Conservation (phyloP, 2,113 vertebrate species). For the Carassius carassius region DNA sequence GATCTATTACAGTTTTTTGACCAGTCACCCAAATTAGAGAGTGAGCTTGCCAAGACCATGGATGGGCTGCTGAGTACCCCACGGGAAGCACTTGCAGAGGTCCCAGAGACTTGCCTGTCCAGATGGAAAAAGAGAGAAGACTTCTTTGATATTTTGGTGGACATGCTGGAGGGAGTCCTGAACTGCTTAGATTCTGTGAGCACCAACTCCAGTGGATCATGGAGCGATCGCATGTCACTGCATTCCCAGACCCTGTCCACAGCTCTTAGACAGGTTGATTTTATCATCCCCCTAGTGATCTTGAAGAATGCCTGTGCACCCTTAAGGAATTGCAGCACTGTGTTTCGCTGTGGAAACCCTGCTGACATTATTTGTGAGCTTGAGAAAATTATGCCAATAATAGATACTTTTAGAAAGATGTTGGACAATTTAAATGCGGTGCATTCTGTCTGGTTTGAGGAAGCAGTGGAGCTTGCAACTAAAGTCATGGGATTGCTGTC, state of each 20-base stretch:
- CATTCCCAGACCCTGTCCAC: constrained; percentile 83
- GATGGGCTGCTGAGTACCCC: constrained; percentile 77
- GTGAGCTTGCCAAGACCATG: constrained; percentile 81
- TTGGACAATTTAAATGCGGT: constrained; percentile 87
- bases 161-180: constrained; percentile 86
- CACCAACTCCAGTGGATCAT: constrained; percentile 72
- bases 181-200: constrained; percentile 86
- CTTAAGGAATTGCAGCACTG: constrained; percentile 86
- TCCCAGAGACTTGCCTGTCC: constrained; percentile 85
- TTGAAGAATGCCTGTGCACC: constrained; percentile 86
- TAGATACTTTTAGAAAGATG: constrained; percentile 88
- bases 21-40: constrained; percentile 78
- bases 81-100: constrained; percentile 76
- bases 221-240: constrained; percentile 75
- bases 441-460: constrained; percentile 92
- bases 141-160: constrained; percentile 87
- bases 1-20: constrained; percentile 86
- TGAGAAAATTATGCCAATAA: constrained; percentile 82
- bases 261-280: constrained; percentile 86
- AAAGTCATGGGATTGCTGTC: constrained; percentile 84
- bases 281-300: constrained; percentile 87
- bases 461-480: constrained; percentile 84
- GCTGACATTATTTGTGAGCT: constrained; percentile 85
- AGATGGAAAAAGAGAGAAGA: constrained; percentile 92
- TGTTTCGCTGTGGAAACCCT: constrained; percentile 86